Evolutionary conservation across 2,888 invertebrate species (phyloP), one percentile per base, ranked within the genome.

Genomic region (Drosophila pullipes): DNA sequence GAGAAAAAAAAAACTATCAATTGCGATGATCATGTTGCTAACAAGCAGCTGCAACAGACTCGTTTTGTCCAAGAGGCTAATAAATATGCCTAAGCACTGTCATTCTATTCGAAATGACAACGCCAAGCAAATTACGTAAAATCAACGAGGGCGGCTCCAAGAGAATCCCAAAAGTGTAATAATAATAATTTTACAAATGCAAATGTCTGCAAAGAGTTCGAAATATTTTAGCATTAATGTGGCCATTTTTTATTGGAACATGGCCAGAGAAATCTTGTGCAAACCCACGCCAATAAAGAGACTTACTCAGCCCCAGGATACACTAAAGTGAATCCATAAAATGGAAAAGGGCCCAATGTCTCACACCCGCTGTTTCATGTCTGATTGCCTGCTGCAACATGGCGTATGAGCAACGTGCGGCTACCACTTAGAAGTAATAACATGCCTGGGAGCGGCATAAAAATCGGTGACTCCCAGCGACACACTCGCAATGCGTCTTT

Each of bases 371-470:
- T 49, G 28, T 28, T 69, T 60, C 37, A 33, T 49, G 59, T 50
- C 73, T 67, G 81, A 70, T 69, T 78, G 74, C 63, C 54, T 16
- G 75, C 64, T 71, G 76, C 73, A 79, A 83, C 72, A 58, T 66
- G 83, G 76, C 82, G 84, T 82, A 84, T 86, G 77, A 68, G 86
- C 82, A 79, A 86, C 74, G 74, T 69, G 67, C 52, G 52, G 41
- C 68, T 82, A 72, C 77, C 85, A 85, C 86, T 82, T 78, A 86
- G 86, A 78, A 69, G 89, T 82, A 89, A 89, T 85, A 85, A 85
- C 70, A 80, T 65, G 66, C 60, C 78, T 61, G 53, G 28, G 25
- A 55, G 73, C 60, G 68, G 81, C 89, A 86, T 85, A 85, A 85
- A 85, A 89, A 78, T 80, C 86, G 53, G 76, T 69, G 74, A 67